Base-by-base conservation (phyloP, 2,888 invertebrate species). In the Hypomecis punctinalis region DNA sequence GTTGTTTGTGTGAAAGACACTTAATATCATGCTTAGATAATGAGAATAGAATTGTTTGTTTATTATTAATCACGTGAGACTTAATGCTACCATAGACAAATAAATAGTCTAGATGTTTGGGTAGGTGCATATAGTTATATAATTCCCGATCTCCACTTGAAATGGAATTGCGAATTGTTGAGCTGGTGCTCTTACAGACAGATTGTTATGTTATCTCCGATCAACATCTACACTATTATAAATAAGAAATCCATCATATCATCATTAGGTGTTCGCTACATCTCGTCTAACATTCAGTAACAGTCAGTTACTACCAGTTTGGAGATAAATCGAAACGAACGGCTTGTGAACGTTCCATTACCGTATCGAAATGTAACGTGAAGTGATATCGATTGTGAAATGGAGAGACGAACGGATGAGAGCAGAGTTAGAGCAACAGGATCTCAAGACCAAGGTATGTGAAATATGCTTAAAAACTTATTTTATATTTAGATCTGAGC, bases 391-490 rank as follows among this genome's bases (percentile, higher is more conserved):
- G 75, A 79, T 78, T 83, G 82, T 86, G 89, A 84, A 71, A 91
- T 91, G 91, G 91, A 92, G 86, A 89, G 84, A 71, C 82, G 89
- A 72, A 74, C 79, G 68, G 91, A 91, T 71, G 91, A 90, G 59
- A 80, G 82, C 68, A 85, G 86, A 83, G 76, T 82, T 52, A 82
- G 90, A 81, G 78, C 88, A 66, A 79, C 88, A 36, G 81, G 84
- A 67, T 86, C 87, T 51, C 89, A 88, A 67, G 91, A 91, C 70
- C 86, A 86, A 86, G 90, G 91, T 82, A 81, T 75, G 80, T 79
- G 13, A 51, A n/a, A 37, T 53, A 51, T 23, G 23, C 23, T 23
- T 23, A 2, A 23, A 23, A 23, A 23, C 23, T 23, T 23, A 23
- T 23, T 23, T 23, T 23, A 23, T 23, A 3, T 23, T 23, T 23